Evolutionary conservation across 2,797 vertebrate genomes (phyloP), one percentile per base, ranked within the genome.

Genomic region (Poeciliopsis turneri): DNA sequence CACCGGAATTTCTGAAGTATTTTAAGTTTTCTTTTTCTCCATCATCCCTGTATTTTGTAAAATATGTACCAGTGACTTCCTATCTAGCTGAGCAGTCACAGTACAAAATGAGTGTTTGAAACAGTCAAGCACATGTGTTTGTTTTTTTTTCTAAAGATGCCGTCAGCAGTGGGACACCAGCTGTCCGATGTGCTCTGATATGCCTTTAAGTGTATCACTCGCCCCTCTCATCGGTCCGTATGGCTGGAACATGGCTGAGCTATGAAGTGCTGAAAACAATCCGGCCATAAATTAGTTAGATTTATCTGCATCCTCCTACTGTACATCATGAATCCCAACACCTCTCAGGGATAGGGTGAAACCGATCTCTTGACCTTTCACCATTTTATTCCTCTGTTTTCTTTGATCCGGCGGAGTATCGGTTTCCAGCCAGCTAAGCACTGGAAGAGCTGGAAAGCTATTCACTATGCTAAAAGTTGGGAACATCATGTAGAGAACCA

Each of bases 371-470:
- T 92, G 93, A 93, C 92, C 94, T 94, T 93, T 89, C 78, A 77
- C 85, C 77, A 87, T 91, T 94, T 93, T 89, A 91, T 92, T 93
- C 86, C 84, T 78, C 89, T 90, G 90, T 93, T 95, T 93, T 94
- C 90, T 92, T 93, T 94, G 88, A 93, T 93, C 88, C 81, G 78
- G 81, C 39, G 20, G 75, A 78, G 83, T 88, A 92, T 94, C 89
- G 28, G 53, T 90, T 92, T 93, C 89, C 82, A 81, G 76, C 76
- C 57, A 49, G 83, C 82, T 83, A 84, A 89, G 88, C 87, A 79
- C 75, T 79, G 77, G 47, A 45, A 72, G 74, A 36, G 45, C 57
- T 28, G 76, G 78, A 81, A 81, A 77, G 68, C 76, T 83, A 80
- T 80, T 77, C 39, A 20, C 76, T 45, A 66, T 57, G 85, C 57